Evolutionary conservation across 2,113 vertebrate genomes (phyloP).

Genomic region (Eonycteris spelaea): DNA sequence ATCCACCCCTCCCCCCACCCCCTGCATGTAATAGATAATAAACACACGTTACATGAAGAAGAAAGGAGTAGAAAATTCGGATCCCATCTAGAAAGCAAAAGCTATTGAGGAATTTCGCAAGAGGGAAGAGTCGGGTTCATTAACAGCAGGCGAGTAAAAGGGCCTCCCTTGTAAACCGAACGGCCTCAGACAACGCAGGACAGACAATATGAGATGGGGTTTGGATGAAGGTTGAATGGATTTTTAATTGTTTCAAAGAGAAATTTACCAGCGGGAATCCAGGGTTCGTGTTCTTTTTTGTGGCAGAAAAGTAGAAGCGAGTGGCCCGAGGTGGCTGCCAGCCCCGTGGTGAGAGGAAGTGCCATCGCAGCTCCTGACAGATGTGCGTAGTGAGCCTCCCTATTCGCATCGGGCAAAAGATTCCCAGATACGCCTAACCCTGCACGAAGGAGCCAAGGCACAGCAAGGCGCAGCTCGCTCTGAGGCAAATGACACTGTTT

Average conservation of each 20-base stretch:
- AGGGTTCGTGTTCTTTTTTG: neutral
- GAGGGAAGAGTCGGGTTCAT: conserved; percentile 22
- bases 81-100: conserved; percentile 7
- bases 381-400: neutral
- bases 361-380: conserved; percentile 19
- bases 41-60: neutral
- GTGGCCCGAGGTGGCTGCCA: neutral
- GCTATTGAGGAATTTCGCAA: neutral
- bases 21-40: neutral
- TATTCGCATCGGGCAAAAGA: conserved; percentile 48
- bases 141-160: neutral
- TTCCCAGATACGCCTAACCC: conserved; percentile 45
- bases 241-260: conserved; percentile 16
- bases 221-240: neutral
- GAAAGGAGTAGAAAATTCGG: neutral
- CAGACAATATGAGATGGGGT: neutral
- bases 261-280: neutral
- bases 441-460: conserved; percentile 55
- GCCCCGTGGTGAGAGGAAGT: conserved; percentile 12
- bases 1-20: neutral
- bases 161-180: neutral
- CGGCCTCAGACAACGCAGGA: neutral
- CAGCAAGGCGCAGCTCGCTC: conserved; percentile 57
- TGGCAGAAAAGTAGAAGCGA: conserved; percentile 39
- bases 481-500: conserved; percentile 62